phyloP scores from a whole-genome alignment of 1,140 invertebrate genomes.

The Drosophila santomea region DNA sequence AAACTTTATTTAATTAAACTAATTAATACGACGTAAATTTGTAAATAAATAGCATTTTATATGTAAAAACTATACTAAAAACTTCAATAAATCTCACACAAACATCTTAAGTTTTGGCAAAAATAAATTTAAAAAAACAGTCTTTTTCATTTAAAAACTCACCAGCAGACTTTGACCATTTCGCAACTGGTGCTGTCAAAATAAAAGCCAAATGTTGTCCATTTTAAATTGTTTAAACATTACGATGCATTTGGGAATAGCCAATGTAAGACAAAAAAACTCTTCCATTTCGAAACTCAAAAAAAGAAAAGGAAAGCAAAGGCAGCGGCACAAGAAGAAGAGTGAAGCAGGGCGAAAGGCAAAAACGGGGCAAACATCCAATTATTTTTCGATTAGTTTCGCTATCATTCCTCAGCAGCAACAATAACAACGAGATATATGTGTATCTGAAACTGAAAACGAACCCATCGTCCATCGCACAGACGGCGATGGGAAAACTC shows the following conservation, averaged over 20 bases:
- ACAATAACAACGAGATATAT: constrained; percentile 52
- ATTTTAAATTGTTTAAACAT: constrained; percentile 81
- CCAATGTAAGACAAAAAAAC: constrained; percentile 60
- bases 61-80: neutral
- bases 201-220: constrained; percentile 66
- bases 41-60: neutral
- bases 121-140: constrained; percentile 14
- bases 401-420: constrained; percentile 81
- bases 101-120: neutral
- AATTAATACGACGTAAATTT: too few relatives aligned
- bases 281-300: constrained; percentile 59
- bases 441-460: constrained; percentile 63
- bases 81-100: neutral
- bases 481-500: constrained; percentile 46
- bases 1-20: too few relatives aligned
- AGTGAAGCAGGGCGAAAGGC: constrained; percentile 33
- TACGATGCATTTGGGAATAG: constrained; percentile 84
- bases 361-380: constrained; percentile 75
- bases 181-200: constrained; percentile 69
- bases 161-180: constrained; percentile 31
- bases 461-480: constrained; percentile 36
- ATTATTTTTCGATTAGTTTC: constrained; percentile 85
- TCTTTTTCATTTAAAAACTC: neutral
- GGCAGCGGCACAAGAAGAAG: constrained; percentile 23
- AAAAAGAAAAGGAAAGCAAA: constrained; percentile 58